These are phyloP conservation scores for Turdus rufiventris DNA, from an alignment of 2,113 vertebrate species.

Conservation along the genomic window DNA sequence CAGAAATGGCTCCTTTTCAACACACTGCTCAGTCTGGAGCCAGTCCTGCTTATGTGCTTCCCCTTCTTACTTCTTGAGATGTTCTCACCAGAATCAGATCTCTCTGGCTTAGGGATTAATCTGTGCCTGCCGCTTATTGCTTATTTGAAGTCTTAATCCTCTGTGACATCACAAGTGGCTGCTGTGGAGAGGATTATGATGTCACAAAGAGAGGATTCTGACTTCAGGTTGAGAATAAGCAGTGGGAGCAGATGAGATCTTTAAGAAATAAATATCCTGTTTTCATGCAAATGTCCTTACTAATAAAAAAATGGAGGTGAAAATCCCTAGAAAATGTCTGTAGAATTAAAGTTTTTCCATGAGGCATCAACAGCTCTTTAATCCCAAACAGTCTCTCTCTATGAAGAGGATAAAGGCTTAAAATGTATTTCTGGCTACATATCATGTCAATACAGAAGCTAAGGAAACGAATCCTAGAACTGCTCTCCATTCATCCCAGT, in stretches of 20 bases:
- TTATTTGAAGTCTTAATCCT: slow-evolving; percentile 63
- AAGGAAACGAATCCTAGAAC: slow-evolving; percentile 37
- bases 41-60: slow-evolving; percentile 35
- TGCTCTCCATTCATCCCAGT: slow-evolving; percentile 41
- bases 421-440: slow-evolving; percentile 63
- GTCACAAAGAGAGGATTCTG: slow-evolving; percentile 64
- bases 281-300: slow-evolving; percentile 45
- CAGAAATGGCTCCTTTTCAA: slow-evolving; percentile 24
- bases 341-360: slow-evolving; percentile 63
- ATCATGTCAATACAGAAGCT: slow-evolving; percentile 55
- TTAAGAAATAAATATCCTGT: slow-evolving; percentile 44
- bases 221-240: slow-evolving; percentile 54
- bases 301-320: slow-evolving; percentile 49
- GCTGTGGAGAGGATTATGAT: slow-evolving; percentile 58
- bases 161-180: slow-evolving; percentile 63
- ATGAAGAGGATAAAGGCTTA: slow-evolving; percentile 59
- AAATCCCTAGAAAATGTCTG: slow-evolving; percentile 53
- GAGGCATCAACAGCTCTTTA: slow-evolving; percentile 59
- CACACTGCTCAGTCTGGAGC: neutral
- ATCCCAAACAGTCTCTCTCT: slow-evolving; percentile 54
- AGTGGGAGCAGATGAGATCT: slow-evolving; percentile 43
- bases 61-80: slow-evolving; percentile 47
- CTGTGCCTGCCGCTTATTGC: slow-evolving; percentile 41
- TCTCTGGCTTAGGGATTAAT: slow-evolving; percentile 47
- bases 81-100: slow-evolving; percentile 58